A percentile compares a stretch with the other conserved stretches of the same genome.
phyloP scores from a whole-genome alignment of 2,113 vertebrate species.

The Onychorhynchus coronatus region DNA sequence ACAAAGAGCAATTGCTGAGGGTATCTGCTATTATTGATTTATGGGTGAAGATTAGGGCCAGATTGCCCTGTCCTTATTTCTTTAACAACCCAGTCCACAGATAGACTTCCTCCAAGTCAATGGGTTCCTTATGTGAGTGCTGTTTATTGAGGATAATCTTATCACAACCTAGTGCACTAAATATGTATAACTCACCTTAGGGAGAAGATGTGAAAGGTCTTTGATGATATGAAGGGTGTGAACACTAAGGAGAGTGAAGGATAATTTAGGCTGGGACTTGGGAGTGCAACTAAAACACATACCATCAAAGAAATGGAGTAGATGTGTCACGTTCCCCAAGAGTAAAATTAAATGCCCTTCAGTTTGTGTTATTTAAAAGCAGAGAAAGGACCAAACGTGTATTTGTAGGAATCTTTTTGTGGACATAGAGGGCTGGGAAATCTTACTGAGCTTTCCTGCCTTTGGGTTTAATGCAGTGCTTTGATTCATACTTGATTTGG shows the following conservation, averaged over 20 bases:
- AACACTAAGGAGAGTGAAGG: slow-evolving; percentile 55
- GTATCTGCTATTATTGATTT: slow-evolving; percentile 31
- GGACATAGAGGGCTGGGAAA: not conserved
- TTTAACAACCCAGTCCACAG: slow-evolving; percentile 16
- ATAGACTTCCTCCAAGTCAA: slow-evolving; percentile 28
- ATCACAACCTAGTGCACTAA: slow-evolving; percentile 30
- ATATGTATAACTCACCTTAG: slow-evolving; percentile 48
- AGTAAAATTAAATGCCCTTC: slow-evolving; percentile 7
- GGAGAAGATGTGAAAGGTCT: slow-evolving; percentile 45
- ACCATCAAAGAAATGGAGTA: slow-evolving; percentile 1
- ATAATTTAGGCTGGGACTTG: slow-evolving; percentile 58
- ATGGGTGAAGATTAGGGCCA: slow-evolving; percentile 39
- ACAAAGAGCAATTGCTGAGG: slow-evolving; percentile 17
- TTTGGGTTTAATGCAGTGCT: not conserved
- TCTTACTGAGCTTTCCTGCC: not conserved
- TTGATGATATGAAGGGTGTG: slow-evolving; percentile 57
- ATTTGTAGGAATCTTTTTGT: not conserved
- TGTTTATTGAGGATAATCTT: slow-evolving; percentile 45
- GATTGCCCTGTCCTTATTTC: slow-evolving; percentile 25
- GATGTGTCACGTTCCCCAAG: not conserved
- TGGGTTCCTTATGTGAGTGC: not conserved
- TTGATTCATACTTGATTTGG: not conserved
- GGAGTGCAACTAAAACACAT: slow-evolving; percentile 10
- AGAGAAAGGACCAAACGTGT: not conserved
- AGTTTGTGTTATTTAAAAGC: not conserved